Evolutionary conservation across 2,888 invertebrate genomes (phyloP).

Genomic region (Conops quadrifasciatus): DNA sequence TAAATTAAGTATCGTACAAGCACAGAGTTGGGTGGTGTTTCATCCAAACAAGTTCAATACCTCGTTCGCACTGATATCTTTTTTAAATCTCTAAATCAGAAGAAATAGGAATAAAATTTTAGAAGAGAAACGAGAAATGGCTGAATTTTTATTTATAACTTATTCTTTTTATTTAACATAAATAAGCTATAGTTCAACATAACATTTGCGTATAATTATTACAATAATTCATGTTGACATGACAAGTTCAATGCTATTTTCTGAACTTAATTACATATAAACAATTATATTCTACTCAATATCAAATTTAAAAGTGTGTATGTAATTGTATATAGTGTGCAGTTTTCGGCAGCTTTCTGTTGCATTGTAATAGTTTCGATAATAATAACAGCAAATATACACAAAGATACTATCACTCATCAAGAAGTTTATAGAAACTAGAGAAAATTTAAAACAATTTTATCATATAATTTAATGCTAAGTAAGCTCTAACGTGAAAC

Average conservation of each 20-base stretch:
- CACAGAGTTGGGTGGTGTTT: too few relatives aligned
- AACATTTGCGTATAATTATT: neutral
- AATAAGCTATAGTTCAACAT: conserved; percentile 26
- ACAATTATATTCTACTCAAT: conserved; percentile 14
- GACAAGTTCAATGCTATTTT: neutral
- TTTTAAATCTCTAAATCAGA: too few relatives aligned
- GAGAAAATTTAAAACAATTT: too few relatives aligned
- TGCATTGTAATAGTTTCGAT: conserved; percentile 13
- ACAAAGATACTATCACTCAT: neutral
- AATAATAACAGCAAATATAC: neutral
- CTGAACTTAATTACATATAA: neutral
- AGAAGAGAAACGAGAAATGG: too few relatives aligned
- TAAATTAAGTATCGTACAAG: neutral
- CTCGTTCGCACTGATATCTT: too few relatives aligned
- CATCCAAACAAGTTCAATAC: too few relatives aligned
- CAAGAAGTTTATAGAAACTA: neutral
- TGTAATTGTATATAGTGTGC: neutral
- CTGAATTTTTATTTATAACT: too few relatives aligned
- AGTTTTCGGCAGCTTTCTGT: conserved; percentile 30
- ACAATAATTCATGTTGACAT: neutral
- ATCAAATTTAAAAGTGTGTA: conserved; percentile 25
- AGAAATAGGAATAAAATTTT: too few relatives aligned
- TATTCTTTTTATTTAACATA: conserved; percentile 28
- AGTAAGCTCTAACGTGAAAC: too few relatives aligned
- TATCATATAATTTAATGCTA: too few relatives aligned